Evolutionary conservation across 1,140 invertebrate species (phyloP), one percentile per base, ranked within the genome.

Genomic region (Diachasma alloeum): DNA sequence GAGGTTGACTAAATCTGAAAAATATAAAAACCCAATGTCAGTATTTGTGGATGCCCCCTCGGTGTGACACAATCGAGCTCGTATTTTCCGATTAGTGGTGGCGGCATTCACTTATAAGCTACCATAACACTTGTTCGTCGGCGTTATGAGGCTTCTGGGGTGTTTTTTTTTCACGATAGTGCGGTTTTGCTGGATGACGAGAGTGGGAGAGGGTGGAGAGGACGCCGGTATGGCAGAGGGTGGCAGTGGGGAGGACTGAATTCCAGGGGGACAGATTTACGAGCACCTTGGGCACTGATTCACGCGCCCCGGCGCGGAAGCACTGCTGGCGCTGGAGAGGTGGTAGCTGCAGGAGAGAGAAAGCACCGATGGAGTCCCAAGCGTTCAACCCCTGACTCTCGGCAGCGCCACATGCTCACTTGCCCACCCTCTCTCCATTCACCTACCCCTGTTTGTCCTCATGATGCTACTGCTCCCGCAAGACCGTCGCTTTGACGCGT

Each of bases 31-130:
- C 48, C 4, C 72, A 74, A 81, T 59, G 68, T 39, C 26, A 77
- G 22, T 53, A 59, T 53, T 42, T 46, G 19, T 36, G 6, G 37
- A 66, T 15, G 15, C 36, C 46, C 59, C 63, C 71, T 75, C 37
- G 22, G 26, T 26, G 80, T 80, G 79, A 85, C 82, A 88, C 87
- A 88, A 88, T 89, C 87, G 87, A 78, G 87, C 85, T 85, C 88
- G 88, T 89, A 90, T 90, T 89, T 90, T 87, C 85, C 87, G 87
- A 89, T 90, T 90, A 90, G 87, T 86, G 87, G 85, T 83, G 86
- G 86, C 86, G 85, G 87, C 88, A 90, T 90, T 90, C 88, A 90
- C 88, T 90, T 89, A 90, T 88, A 88, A 88, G 88, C 88, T 86
- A 86, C 85, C 84, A 90, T 90, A 90, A 89, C 88, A 90, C 88